Base-by-base conservation (phyloP, 1,140 invertebrate species). In the Halotydeus destructor region DNA sequence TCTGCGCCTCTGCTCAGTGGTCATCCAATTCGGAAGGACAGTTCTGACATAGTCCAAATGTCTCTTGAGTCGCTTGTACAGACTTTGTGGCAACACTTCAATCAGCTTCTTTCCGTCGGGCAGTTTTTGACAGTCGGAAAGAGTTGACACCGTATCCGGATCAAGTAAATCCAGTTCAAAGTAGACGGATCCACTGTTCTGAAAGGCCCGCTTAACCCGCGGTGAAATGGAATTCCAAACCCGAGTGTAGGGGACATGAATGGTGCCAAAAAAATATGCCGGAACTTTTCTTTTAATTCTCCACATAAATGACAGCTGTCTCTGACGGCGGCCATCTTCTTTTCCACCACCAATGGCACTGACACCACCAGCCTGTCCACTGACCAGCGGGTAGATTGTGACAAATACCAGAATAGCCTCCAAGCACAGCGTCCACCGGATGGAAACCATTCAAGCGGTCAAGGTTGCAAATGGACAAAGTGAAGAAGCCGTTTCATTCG, bases 161-260 rank as follows among this genome's bases (percentile, higher is more conserved):
- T 69, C 57, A 0, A 64, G 66, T 5, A 70, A 52, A 51, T 69
- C 68, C 35, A 70, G 54, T 50, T 70, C 68, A 49, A 70, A 69
- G 52, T 63, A 63, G 12, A 69, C 59, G 35, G 58, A 58, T 42
- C 66, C 60, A 9, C 61, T 52, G 28, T 57, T 50, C 18, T 55
- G 49, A 51, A 70, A 69, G 16, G 68, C 67, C 26, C 56, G 39
- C 50, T 68, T 69, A 43, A 60, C 61, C 45, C 64, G 66, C 36
- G 60, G 50, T 16, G 68, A 65, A 38, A 70, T 65, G 49, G 56
- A 61, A 45, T 67, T 57, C 68, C 68, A 70, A 6, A 70, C 68
- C 39, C 60, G 54, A 1, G 63, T 66, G 51, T 69, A 70, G 1
- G 68, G 68, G 22, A 70, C 68, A 54, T 70, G 68, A 45, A 70